phyloP scores from a whole-genome alignment of 2,888 invertebrate species.

The Heliconius erato region DNA sequence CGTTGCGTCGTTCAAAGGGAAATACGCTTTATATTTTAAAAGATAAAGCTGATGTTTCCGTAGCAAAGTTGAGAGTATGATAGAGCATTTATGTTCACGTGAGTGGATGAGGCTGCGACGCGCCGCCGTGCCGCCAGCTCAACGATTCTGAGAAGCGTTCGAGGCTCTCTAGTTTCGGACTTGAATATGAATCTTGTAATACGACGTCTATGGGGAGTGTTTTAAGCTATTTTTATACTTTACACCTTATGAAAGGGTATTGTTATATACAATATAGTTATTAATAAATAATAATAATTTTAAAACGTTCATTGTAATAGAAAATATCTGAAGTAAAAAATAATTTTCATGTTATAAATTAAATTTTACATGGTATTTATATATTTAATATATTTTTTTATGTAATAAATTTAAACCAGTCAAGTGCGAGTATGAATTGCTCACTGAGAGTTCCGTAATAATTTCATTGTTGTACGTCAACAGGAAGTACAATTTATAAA shows the following conservation, averaged over 20 bases:
- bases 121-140: constrained; percentile 80
- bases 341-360: not conserved
- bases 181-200: constrained; percentile 80
- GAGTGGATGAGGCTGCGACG: constrained; percentile 85
- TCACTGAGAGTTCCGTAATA: no score
- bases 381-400: no score
- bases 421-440: no score
- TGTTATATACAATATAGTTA: not conserved
- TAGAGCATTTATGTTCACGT: constrained; percentile 85
- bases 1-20: constrained; percentile 69
- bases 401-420: no score
- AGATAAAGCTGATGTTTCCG: constrained; percentile 66
- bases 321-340: not conserved
- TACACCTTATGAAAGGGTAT: not conserved
- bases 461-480: no score
- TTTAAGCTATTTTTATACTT: constrained; percentile 54
- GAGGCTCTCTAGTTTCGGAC: constrained; percentile 82
- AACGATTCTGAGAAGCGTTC: constrained; percentile 83
- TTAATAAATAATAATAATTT: not conserved
- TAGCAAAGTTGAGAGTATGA: constrained; percentile 69
- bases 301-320: not conserved
- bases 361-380: not conserved
- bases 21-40: constrained; percentile 67
- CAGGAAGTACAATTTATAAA: no score
- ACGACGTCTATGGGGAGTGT: constrained; percentile 62